Conservation (phyloP, 2,888 invertebrate genomes). For the Volucella inflata region DNA sequence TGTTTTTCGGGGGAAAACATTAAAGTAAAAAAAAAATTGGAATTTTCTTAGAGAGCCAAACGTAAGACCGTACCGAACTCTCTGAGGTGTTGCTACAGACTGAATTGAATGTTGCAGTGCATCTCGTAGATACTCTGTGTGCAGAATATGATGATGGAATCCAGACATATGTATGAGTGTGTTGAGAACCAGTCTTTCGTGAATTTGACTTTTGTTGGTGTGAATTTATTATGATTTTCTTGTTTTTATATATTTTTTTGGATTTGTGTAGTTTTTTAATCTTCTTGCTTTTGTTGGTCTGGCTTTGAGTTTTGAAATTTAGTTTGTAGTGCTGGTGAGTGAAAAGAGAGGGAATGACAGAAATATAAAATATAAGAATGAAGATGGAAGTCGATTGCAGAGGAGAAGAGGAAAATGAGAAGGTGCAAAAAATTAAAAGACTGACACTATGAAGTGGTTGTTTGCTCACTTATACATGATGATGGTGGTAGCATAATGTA, state of each 20-base stretch:
- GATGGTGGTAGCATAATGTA: constrained; percentile 51
- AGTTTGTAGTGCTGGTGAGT: constrained; percentile 21
- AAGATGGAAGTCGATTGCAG: constrained; percentile 37
- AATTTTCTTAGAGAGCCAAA: constrained; percentile 59
- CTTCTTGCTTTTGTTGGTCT: constrained; percentile 43
- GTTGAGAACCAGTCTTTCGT: constrained; percentile 75
- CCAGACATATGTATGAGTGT: constrained; percentile 57
- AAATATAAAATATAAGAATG: constrained; percentile 57
- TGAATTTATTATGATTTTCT: constrained; percentile 74
- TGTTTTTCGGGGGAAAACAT: background rate
- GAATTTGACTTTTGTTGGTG: constrained; percentile 76
- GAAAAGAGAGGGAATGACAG: constrained; percentile 50
- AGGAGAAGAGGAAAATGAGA: constrained; percentile 50
- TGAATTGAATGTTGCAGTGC: constrained; percentile 70
- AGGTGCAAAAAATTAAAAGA: constrained; percentile 75
- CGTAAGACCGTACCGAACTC: constrained; percentile 73
- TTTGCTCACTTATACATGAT: constrained; percentile 59
- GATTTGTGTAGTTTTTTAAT: constrained; percentile 8
- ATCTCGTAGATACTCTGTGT: constrained; percentile 73
- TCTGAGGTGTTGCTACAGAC: constrained; percentile 72
- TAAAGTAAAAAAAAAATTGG: constrained; percentile 32
- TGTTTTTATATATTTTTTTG: constrained; percentile 60
- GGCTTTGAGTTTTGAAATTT: background rate
- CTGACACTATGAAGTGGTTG: constrained; percentile 74
- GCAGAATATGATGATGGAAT: constrained; percentile 64